Conservation (phyloP, 2,113 vertebrate genomes). For the Chaenogobius annularis region DNA sequence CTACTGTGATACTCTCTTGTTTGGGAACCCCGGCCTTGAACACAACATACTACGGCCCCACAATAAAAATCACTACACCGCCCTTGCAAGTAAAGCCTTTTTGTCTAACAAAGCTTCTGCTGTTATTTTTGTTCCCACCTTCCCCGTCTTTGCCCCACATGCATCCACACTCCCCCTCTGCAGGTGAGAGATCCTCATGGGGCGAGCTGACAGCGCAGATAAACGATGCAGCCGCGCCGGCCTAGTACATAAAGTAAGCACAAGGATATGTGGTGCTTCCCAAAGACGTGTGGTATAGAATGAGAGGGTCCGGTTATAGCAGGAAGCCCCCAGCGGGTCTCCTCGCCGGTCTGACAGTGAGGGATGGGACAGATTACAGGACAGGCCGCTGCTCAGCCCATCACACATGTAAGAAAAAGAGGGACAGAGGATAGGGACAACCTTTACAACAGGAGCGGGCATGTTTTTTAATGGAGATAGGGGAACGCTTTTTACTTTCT, state of each 20-base stretch:
- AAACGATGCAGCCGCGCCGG: constrained; percentile 51
- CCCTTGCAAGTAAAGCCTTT: constrained; percentile 44
- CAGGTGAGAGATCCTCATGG: constrained; percentile 51
- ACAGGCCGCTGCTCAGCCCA: constrained; percentile 53
- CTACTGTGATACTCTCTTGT: too few species aligned
- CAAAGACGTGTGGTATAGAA: constrained; percentile 12
- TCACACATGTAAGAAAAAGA: constrained; percentile 53
- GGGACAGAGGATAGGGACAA: constrained; percentile 19
- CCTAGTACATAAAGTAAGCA: constrained; percentile 5
- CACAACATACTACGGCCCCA: background rate
- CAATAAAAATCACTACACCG: background rate
- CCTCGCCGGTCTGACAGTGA: constrained; percentile 59
- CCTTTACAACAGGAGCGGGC: constrained; percentile 22
- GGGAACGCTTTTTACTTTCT: background rate
- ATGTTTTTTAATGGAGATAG: background rate
- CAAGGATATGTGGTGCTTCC: constrained; percentile 5
- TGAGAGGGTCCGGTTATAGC: constrained; percentile 25
- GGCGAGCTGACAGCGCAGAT: constrained; percentile 54
- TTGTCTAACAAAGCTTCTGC: constrained; percentile 27
- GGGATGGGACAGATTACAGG: constrained; percentile 60
- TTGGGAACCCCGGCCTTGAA: background rate
- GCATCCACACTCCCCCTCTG: background rate
- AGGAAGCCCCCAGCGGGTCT: constrained; percentile 16
- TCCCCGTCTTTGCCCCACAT: constrained; percentile 3
- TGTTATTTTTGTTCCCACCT: constrained; percentile 11